Evolutionary conservation across 2,113 vertebrate species (phyloP).

Genomic region (Crotalus horridus): DNA sequence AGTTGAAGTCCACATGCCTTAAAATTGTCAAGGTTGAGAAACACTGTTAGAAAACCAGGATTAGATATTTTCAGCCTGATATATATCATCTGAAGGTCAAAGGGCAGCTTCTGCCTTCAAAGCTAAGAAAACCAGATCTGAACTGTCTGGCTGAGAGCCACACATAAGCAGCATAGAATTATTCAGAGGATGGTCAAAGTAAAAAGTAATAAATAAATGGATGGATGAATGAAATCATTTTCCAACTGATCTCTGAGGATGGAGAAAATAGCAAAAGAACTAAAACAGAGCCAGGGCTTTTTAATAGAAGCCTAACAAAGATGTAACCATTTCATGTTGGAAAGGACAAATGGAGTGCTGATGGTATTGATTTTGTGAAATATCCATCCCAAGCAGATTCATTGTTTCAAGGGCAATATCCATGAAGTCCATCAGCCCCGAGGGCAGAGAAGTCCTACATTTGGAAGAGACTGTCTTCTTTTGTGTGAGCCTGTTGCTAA

Average conservation of each 20-base stretch:
- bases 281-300: not conserved
- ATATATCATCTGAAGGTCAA: not conserved
- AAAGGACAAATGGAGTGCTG: not conserved
- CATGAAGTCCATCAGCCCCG: not conserved
- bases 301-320: slow-evolving; percentile 10
- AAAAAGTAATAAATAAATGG: not conserved
- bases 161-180: not conserved
- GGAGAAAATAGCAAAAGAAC: not conserved
- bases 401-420: not conserved
- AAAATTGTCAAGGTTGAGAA: too few species aligned
- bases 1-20: too few species aligned
- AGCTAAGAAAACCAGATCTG: too few species aligned
- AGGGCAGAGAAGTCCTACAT: not conserved
- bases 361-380: too few species aligned
- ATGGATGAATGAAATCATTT: not conserved
- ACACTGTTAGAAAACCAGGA: not conserved
- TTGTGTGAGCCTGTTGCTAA: not conserved
- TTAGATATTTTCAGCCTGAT: not conserved
- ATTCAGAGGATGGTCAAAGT: not conserved
- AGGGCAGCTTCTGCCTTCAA: not conserved
- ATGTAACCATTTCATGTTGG: not conserved
- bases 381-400: not conserved
- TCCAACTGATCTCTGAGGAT: not conserved
- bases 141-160: not conserved
- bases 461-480: not conserved